Evolutionary conservation across 2,888 invertebrate species (phyloP), one percentile per base, ranked within the genome.

Genomic region (Spisula solida): DNA sequence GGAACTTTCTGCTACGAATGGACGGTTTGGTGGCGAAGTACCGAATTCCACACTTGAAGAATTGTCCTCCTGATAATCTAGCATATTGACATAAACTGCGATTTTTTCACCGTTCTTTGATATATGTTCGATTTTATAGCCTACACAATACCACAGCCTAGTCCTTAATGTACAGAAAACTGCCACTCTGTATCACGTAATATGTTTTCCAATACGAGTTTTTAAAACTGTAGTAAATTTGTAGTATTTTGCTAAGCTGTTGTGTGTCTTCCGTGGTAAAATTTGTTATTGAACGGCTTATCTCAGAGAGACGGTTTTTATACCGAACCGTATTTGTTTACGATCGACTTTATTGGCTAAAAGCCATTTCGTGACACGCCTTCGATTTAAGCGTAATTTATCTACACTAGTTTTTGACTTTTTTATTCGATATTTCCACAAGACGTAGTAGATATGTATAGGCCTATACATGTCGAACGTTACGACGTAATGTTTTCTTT

Each of bases 1-100:
- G n/a, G 91, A 91, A 18, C 91, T 83, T 29, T 91, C 91, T 1
- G 88, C 88, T 10, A 91, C 34, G 31, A 81, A 79, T 1, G 90
- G 88, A n/a, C 90, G 81, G 82, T 87, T 85, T 10, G 90, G 87
- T 34, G 91, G 90, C 0, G 91, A 91, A 18, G 88, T 75, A 25
- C 91, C 88, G 55, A 90, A 85, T 14, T 31, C 66, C 16, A 70
- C 80, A 55, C 81, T 86, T 29, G 81, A 81, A 25, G 25, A 41
- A 66, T 25, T 10, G 0, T 82, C 82, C 47, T 82, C 48, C 29
- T 83, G 34, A 31, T 75, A 51, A 20, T 51, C 75, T 16, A 83
- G 70, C 83, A 83, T 83, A 83, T 31, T 83, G 48, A 31, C 25
- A 75, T 20, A 31, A 31, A 1, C 31, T 75, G 0, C 34, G 34